These are phyloP conservation scores for Lutjanus erythropterus DNA, from an alignment of 2,113 vertebrate species.

Conservation along the genomic window DNA sequence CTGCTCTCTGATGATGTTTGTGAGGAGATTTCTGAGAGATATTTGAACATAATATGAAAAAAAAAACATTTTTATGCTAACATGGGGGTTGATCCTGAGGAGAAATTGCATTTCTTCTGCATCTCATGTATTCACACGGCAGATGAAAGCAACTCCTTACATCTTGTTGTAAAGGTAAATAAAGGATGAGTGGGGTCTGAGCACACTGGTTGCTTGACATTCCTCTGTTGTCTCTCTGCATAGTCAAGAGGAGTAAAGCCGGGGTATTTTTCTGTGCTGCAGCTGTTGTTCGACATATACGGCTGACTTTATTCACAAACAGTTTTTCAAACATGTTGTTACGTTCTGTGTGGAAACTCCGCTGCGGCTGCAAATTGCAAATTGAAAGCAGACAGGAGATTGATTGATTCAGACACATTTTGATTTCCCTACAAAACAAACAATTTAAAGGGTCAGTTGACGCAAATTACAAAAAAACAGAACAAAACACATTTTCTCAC, in stretches of 20 bases:
- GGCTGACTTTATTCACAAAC: conserved; percentile 19
- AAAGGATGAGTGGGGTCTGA: conserved; percentile 29
- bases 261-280: conserved; percentile 1
- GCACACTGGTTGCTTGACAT: conserved; percentile 34
- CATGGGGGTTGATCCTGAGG: conserved; percentile 11
- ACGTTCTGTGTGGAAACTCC: not conserved
- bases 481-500: not conserved
- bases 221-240: conserved; percentile 19
- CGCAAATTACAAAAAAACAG: not conserved
- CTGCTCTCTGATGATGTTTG: conserved; percentile 12
- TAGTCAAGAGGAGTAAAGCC: conserved; percentile 11
- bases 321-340: conserved; percentile 11
- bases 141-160: conserved; percentile 12
- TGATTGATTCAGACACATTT: conserved; percentile 15
- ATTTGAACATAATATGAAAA: not conserved
- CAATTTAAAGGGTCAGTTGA: conserved; percentile 9
- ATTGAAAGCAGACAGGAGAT: conserved; percentile 15
- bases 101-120: conserved; percentile 19
- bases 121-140: not conserved
- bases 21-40: conserved; percentile 16
- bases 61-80: conserved; percentile 12
- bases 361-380: conserved; percentile 16
- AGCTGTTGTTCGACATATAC: not conserved
- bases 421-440: not conserved
- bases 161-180: conserved; percentile 25